Evolutionary conservation across 2,888 invertebrate species (phyloP).

Genomic region (Pandemis corylana): DNA sequence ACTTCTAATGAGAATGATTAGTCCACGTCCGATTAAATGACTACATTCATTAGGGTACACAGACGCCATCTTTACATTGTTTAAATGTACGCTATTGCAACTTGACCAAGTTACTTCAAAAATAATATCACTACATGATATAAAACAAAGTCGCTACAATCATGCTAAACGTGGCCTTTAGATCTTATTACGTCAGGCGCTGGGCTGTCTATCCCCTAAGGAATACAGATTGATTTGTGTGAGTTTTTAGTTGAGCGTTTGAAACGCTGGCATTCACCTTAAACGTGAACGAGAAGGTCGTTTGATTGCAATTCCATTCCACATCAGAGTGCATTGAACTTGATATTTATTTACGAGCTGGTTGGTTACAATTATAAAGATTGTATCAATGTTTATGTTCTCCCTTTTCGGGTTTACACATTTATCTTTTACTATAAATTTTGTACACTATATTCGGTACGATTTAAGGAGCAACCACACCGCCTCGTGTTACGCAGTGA

Average conservation of each 20-base stretch:
- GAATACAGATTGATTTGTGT: no score
- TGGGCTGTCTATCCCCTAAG: no score
- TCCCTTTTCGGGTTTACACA: neutral
- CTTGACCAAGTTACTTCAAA: no score
- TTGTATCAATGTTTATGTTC: constrained; percentile 1
- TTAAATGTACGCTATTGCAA: no score
- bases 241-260: neutral
- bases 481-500: no score
- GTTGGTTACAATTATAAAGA: neutral
- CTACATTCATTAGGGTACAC: constrained; percentile 10
- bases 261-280: neutral
- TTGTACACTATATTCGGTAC: neutral
- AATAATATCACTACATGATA: no score
- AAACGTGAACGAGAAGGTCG: neutral
- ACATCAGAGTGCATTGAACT: neutral
- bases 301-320: neutral
- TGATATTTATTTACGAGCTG: neutral
- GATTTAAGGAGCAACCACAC: neutral
- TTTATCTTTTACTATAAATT: neutral
- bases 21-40: constrained; percentile 13
- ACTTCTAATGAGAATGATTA: constrained; percentile 27
- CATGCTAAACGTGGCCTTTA: no score
- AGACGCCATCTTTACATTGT: constrained; percentile 1
- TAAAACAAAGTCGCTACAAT: no score
- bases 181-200: no score